Evolutionary conservation across 23 tunicate genomes (phyloP), one percentile per base, ranked within the genome.

Genomic region (Phallusia fumigata): DNA sequence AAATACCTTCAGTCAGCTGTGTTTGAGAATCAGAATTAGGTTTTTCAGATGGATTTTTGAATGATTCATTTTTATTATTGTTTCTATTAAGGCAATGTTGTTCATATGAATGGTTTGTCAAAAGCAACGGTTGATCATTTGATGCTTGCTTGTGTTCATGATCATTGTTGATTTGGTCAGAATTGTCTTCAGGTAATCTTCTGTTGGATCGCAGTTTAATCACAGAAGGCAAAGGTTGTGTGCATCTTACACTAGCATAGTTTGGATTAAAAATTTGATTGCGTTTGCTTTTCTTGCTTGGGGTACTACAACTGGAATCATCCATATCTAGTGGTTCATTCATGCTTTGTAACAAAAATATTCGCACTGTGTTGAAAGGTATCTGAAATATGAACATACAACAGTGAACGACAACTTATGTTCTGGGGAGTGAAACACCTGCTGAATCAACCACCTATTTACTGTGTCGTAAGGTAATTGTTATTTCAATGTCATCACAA

Each of bases 191-290:
- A 35, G 33, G 12, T 21, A 19, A 74, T 19, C 28, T 77, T 40
- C 30, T 77, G 33, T 13, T 40, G 3, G 80, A 40, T 40, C 53
- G 80, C 8, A 77, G 53, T 77, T 77, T 40, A 45, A 77, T 77
- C 53, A 77, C 80, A 36, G 80, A 77, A 0, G 80, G 80, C 47
- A 35, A 15, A 19, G 80, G 80, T 52, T 79, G 72, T 30, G 83
- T 79, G 73, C 73, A 79, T 52, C 83, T 31, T 12, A 79, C 73
- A 33, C 83, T 79, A 12, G 83, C 72, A 52, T 79, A 79, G 30
- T 79, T 79, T 31, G 83, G 83, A 53, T 79, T 79, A 79, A 52
- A 26, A 13, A 79, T 52, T 30, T 53, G 51, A 30, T 79, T 45
- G 52, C 73, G 28, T 79, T 79, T 79, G 52, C 50, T 74, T 24